Conservation (phyloP, 2,888 invertebrate species). For the Monochamus alternatus region DNA sequence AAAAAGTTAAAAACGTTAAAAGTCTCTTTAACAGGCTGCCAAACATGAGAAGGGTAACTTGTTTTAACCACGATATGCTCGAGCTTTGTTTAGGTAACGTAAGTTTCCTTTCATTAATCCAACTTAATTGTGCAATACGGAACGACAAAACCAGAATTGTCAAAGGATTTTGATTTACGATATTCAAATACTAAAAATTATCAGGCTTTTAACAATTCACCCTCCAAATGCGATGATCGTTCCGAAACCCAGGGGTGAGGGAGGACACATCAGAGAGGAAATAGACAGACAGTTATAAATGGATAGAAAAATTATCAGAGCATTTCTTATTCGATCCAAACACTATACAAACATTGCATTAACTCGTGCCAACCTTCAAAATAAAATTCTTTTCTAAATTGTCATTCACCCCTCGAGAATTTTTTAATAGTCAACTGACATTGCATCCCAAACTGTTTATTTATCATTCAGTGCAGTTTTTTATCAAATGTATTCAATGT, state of each 20-base stretch:
- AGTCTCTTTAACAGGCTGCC: no score
- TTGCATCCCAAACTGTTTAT: conserved; percentile 31
- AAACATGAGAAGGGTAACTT: no score
- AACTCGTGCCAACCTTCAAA: conserved; percentile 52
- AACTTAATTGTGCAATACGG: conserved; percentile 40
- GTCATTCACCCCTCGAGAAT: conserved; percentile 38
- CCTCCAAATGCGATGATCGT: conserved; percentile 61
- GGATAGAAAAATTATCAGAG: conserved; percentile 80
- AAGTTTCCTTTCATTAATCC: conserved; percentile 22
- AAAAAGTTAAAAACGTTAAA: no score
- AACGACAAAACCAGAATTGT: conserved; percentile 51
- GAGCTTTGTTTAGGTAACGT: not conserved
- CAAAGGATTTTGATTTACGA: conserved; percentile 62
- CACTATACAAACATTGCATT: conserved; percentile 61
- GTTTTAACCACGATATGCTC: no score
- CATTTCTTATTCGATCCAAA: conserved; percentile 72
- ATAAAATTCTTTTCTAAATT: conserved; percentile 48
- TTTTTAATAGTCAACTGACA: conserved; percentile 39
- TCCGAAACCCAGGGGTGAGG: conserved; percentile 56
- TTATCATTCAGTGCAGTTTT: conserved; percentile 22
- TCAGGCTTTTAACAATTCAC: conserved; percentile 67
- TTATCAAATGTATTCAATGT: conserved; percentile 21
- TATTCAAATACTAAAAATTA: conserved; percentile 64
- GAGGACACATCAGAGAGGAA: conserved; percentile 73
- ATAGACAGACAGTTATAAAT: conserved; percentile 82